A percentile compares a stretch with the other conserved stretches of the same genome.
Evolutionary conservation across 2,113 vertebrate genomes (phyloP).

Genomic region (Peromyscus polionotus): DNA sequence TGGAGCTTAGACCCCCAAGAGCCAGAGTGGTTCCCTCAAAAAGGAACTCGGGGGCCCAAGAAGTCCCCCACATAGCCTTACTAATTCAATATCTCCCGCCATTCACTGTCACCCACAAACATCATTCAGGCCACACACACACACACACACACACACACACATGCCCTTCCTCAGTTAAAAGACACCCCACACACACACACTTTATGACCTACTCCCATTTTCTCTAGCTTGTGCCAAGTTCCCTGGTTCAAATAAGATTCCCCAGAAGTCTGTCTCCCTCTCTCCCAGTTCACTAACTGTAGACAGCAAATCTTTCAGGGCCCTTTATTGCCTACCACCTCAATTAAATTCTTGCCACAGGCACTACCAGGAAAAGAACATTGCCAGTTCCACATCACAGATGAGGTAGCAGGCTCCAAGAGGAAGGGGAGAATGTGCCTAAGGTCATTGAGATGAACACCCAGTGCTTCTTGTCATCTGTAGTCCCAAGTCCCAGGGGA

Average conservation of each 20-base stretch:
- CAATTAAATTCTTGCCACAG: conserved; percentile 19
- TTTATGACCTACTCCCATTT: neutral
- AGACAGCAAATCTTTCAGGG: neutral
- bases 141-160: neutral
- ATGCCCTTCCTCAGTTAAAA: neutral
- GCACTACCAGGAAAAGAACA: neutral
- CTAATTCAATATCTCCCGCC: conserved; percentile 11
- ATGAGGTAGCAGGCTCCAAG: neutral
- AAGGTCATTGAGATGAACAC: neutral
- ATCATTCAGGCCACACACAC: neutral
- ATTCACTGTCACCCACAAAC: neutral
- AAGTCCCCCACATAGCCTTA: neutral
- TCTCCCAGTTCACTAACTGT: neutral
- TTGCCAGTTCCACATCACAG: neutral
- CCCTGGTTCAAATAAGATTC: conserved; percentile 27
- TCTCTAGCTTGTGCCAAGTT: neutral
- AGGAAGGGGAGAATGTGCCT: conserved; percentile 10
- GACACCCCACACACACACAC: too few relatives aligned
- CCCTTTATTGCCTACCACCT: neutral
- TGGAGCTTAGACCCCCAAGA: neutral
- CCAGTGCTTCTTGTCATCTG: neutral
- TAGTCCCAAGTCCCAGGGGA: neutral
- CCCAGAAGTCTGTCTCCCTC: neutral
- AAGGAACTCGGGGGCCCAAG: neutral
- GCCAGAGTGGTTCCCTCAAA: neutral